These are phyloP conservation scores for Puntigrus tetrazona DNA, from an alignment of 2,113 vertebrate species.

Conservation along the genomic window DNA sequence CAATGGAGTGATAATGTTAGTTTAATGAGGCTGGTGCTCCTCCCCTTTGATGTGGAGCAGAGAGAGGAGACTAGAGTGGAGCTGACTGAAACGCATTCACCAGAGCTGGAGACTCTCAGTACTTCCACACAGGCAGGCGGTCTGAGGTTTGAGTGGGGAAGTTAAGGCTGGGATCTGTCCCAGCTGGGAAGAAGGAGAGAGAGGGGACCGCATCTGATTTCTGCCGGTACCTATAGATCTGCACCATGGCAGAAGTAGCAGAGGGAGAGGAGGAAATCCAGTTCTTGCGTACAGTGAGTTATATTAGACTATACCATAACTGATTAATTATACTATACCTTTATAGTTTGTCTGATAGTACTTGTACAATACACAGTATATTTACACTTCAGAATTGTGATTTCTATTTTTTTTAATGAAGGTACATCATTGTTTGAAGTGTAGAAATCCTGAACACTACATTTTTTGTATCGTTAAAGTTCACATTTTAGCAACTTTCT, in stretches of 20 bases:
- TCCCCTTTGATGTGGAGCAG: conserved; percentile 18
- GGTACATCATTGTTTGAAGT: background rate
- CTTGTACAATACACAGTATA: background rate
- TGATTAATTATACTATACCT: background rate
- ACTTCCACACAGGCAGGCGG: conserved; percentile 44
- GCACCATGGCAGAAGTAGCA: conserved; percentile 85
- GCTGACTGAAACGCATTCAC: conserved; percentile 17
- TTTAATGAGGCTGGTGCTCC: conserved; percentile 2
- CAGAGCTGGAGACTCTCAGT: conserved; percentile 43
- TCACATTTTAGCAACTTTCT: background rate
- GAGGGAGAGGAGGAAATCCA: conserved; percentile 92
- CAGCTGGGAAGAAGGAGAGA: background rate
- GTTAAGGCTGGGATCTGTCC: conserved; percentile 32
- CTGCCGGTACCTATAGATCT: conserved; percentile 32
- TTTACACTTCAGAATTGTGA: background rate
- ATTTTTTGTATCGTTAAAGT: background rate
- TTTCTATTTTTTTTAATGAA: background rate
- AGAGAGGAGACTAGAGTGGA: background rate
- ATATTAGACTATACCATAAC: conserved; percentile 13
- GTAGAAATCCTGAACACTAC: background rate
- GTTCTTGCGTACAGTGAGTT: conserved; percentile 87
- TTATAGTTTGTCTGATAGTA: background rate
- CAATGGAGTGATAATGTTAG: background rate
- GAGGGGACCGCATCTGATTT: background rate
- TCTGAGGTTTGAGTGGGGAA: background rate